These are phyloP conservation scores for Andricus curvator DNA, from an alignment of 2,888 invertebrate species.

Conservation along the genomic window DNA sequence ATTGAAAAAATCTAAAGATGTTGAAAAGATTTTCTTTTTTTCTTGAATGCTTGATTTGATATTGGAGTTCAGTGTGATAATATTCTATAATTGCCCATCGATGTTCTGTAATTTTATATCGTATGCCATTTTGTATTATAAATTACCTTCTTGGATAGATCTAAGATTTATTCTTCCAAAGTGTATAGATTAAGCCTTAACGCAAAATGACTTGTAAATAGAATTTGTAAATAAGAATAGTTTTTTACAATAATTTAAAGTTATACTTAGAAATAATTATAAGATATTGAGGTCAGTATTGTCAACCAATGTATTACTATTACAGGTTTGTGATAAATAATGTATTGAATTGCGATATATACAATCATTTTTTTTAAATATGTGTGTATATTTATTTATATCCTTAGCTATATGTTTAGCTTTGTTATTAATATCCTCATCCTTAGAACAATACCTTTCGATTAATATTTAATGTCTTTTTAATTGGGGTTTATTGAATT, in stretches of 20 bases:
- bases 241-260: conserved; percentile 44
- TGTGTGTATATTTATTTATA: background rate
- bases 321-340: conserved; percentile 73
- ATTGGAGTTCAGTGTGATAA: conserved; percentile 35
- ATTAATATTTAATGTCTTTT: background rate
- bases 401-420: background rate
- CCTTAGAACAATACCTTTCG: no score
- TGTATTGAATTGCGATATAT: conserved; percentile 48
- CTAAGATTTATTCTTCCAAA: conserved; percentile 60
- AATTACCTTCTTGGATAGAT: conserved; percentile 27
- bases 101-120: conserved; percentile 3
- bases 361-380: conserved; percentile 1
- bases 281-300: conserved; percentile 59
- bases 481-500: background rate
- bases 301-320: conserved; percentile 62
- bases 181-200: conserved; percentile 64
- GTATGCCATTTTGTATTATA: conserved; percentile 28
- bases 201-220: conserved; percentile 59
- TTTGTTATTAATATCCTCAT: background rate
- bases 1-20: background rate
- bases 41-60: conserved; percentile 13
- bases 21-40: background rate
- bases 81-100: background rate
- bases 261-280: conserved; percentile 25
- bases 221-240: conserved; percentile 64